Percentiles rank a stretch among this genome's conserved stretches.
phyloP scores from a whole-genome alignment of 2,888 invertebrate species.

The Eristalis arbustorum region DNA sequence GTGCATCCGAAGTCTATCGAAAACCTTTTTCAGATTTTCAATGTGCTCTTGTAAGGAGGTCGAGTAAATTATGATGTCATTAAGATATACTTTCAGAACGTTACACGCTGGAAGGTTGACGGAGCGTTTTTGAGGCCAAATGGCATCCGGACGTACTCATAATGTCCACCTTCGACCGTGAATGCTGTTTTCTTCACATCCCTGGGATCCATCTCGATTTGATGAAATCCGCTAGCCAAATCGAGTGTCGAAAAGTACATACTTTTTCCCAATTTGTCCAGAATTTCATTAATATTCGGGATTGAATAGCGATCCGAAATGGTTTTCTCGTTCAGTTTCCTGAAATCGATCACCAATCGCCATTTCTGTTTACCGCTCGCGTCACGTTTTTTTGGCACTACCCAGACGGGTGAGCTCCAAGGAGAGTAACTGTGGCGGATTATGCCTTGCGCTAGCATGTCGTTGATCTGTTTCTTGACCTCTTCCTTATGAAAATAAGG shows the following conservation, averaged over 20 bases:
- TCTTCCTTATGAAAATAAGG: too few species aligned
- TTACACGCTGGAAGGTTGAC: not conserved
- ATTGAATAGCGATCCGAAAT: slow-evolving; percentile 46
- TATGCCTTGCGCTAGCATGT: too few species aligned
- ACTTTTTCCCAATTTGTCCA: slow-evolving; percentile 74
- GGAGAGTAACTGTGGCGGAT: too few species aligned
- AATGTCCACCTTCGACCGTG: not conserved
- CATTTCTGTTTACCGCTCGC: too few species aligned
- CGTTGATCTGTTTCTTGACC: too few species aligned
- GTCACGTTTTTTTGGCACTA: too few species aligned
- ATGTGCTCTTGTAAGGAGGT: slow-evolving; percentile 10
- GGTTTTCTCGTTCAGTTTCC: too few species aligned
- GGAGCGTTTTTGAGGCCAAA: not conserved
- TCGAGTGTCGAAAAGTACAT: slow-evolving; percentile 74
- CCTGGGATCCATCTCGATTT: slow-evolving; percentile 72
- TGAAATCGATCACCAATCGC: too few species aligned
- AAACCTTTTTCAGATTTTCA: slow-evolving; percentile 1
- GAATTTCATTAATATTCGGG: slow-evolving; percentile 73
- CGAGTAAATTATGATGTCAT: slow-evolving; percentile 12
- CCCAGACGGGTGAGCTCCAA: too few species aligned
- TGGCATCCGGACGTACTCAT: not conserved
- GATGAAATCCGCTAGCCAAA: slow-evolving; percentile 74
- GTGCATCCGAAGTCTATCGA: not conserved
- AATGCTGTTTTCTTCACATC: slow-evolving; percentile 28
- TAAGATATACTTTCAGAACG: not conserved